A percentile compares a stretch with the other conserved stretches of the same genome.
Conservation (phyloP, 2,797 vertebrate species). For the Acanthiza pusilla region DNA sequence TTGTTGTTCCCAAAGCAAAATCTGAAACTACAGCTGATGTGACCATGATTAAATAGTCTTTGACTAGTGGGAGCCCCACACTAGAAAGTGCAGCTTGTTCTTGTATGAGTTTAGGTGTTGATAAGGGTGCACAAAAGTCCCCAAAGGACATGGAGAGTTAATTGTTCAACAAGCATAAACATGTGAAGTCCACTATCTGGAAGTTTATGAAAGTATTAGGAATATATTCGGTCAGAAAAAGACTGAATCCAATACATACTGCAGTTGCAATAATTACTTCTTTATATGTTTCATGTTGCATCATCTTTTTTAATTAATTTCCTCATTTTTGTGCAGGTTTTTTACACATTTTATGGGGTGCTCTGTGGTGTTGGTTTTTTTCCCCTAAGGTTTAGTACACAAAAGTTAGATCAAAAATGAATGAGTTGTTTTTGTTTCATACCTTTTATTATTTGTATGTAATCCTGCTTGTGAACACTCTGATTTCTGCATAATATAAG, state of each 20-base stretch:
- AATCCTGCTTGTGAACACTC: background rate
- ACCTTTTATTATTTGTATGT: background rate
- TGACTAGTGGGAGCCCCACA: background rate
- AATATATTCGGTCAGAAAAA: background rate
- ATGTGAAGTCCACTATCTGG: background rate
- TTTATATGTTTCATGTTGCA: background rate
- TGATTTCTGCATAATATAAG: background rate
- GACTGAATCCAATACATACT: background rate
- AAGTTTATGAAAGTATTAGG: background rate
- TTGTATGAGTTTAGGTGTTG: background rate
- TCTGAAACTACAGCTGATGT: background rate
- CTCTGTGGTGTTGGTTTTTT: rapidly evolving
- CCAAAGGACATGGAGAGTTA: background rate
- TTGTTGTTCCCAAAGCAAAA: background rate
- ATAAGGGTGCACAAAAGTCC: background rate
- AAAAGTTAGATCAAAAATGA: background rate
- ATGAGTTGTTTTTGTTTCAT: background rate
- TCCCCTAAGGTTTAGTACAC: background rate
- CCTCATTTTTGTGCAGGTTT: background rate
- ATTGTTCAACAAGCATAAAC: background rate
- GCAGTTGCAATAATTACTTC: background rate
- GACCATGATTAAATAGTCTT: background rate
- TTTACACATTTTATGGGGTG: background rate
- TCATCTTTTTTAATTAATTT: background rate
- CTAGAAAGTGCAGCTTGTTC: background rate